These are phyloP conservation scores for Isurus oxyrinchus DNA, from an alignment of 2,113 vertebrate genomes.

Conservation along the genomic window DNA sequence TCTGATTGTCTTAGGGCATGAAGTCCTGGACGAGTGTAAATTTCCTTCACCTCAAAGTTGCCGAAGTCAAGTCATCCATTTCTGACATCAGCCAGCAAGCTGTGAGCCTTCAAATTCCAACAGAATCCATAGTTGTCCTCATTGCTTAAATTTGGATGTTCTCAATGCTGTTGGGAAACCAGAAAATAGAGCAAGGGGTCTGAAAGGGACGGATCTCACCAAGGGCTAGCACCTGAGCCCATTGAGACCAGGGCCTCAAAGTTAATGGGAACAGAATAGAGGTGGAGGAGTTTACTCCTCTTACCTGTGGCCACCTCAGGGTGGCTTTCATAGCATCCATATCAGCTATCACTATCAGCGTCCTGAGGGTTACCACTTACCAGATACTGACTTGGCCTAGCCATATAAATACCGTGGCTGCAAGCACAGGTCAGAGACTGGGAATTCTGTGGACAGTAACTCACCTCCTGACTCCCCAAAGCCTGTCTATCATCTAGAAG, in stretches of 20 bases:
- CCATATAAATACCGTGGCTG: no score
- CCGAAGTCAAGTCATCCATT: not conserved
- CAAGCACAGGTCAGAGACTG: no score
- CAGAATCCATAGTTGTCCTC: not conserved
- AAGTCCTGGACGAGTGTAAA: not conserved
- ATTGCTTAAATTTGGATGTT: not conserved
- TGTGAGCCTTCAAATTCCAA: not conserved
- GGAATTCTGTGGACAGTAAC: no score
- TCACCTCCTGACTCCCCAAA: no score
- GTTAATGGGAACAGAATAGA: not conserved
- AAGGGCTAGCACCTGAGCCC: not conserved
- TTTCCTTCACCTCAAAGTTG: not conserved
- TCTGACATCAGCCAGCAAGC: not conserved
- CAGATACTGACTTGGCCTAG: no score
- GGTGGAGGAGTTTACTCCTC: not conserved
- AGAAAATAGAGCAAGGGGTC: not conserved
- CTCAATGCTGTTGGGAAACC: not conserved
- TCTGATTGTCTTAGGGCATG: not conserved
- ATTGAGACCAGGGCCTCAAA: not conserved
- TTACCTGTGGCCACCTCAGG: not conserved
- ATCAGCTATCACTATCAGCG: no score
- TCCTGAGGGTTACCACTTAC: no score
- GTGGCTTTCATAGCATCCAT: no score
- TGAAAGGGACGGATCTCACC: not conserved
- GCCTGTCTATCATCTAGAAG: no score